phyloP scores from a whole-genome alignment of 2,797 vertebrate genomes.

The Sebastes reedi region DNA sequence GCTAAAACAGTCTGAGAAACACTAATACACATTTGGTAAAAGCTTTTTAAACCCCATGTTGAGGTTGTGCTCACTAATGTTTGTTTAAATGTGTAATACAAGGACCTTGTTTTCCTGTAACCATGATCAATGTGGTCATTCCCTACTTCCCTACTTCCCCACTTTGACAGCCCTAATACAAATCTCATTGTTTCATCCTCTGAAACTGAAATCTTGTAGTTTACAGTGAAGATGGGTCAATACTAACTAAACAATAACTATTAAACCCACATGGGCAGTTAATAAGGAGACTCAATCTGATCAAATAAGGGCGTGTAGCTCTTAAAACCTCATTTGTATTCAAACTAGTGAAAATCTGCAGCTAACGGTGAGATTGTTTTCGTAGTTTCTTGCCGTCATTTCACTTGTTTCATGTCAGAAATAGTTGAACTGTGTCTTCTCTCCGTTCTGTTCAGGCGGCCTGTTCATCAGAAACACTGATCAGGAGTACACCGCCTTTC shows the following conservation, averaged over 20 bases:
- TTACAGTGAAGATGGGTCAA: neutral
- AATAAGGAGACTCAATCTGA: neutral
- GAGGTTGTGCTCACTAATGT: neutral
- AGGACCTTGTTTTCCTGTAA: neutral
- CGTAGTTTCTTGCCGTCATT: too few relatives aligned
- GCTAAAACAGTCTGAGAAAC: neutral
- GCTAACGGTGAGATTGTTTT: neutral
- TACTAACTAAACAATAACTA: neutral
- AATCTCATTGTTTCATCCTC: neutral
- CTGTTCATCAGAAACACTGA: constrained; percentile 99
- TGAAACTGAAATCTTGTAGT: neutral
- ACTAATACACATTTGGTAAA: neutral
- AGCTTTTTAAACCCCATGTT: neutral
- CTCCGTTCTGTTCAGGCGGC: constrained; percentile 77
- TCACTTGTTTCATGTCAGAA: neutral
- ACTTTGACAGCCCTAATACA: too few relatives aligned
- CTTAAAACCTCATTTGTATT: neutral
- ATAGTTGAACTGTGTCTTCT: neutral
- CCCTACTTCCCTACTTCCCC: too few relatives aligned
- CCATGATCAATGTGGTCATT: neutral
- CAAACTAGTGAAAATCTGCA: neutral
- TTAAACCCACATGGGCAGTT: fast-evolving
- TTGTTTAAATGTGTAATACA: neutral
- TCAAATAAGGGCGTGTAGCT: neutral
- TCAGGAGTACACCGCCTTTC: constrained; percentile 99